phyloP scores from a whole-genome alignment of 2,113 vertebrate genomes.

The Suncus etruscus region DNA sequence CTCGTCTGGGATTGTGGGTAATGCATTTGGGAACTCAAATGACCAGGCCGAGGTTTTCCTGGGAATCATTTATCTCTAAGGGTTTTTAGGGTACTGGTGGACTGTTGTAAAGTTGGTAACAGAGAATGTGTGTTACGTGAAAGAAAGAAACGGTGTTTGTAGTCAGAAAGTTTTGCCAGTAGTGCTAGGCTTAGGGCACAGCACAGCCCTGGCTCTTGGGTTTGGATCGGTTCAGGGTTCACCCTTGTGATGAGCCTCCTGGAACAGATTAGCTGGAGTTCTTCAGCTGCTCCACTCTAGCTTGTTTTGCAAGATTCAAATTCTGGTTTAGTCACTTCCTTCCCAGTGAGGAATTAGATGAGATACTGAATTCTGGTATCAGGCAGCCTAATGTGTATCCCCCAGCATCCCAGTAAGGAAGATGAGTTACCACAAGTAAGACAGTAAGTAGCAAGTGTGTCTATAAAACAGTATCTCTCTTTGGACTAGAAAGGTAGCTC shows the following conservation, averaged over 20 bases:
- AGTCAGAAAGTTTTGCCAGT: neutral
- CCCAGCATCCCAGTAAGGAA: neutral
- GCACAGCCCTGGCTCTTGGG: neutral
- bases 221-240: neutral
- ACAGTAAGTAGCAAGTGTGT: neutral
- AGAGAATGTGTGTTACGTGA: neutral
- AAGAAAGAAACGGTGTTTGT: neutral
- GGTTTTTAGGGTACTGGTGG: neutral
- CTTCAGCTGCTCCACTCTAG: neutral
- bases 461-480: neutral
- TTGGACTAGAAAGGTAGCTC: too few species aligned
- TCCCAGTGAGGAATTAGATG: neutral
- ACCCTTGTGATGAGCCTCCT: neutral
- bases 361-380: neutral
- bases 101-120: neutral
- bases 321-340: neutral
- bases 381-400: neutral
- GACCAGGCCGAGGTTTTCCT: neutral
- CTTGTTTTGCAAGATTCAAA: neutral
- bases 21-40: neutral
- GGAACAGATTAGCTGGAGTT: neutral
- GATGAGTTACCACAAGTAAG: neutral
- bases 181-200: neutral
- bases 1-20: constrained; percentile 49
- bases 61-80: constrained; percentile 33